Evolutionary conservation across 2,797 vertebrate genomes (phyloP).

Genomic region (Mormyrus hasselquistii): DNA sequence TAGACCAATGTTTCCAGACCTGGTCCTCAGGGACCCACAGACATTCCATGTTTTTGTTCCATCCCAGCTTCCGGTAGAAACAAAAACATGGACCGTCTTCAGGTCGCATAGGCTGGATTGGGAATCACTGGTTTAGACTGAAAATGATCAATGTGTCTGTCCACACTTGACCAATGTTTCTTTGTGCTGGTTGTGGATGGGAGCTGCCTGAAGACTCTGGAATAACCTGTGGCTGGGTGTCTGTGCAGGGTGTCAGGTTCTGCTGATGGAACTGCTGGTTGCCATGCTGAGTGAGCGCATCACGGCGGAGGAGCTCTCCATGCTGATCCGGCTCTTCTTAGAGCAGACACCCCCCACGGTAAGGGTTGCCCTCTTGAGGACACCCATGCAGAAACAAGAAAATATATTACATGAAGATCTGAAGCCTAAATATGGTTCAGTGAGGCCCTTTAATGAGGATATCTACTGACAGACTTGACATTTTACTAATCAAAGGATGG

Average conservation of each 20-base stretch:
- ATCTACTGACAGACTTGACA: background rate
- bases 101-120: background rate
- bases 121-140: background rate
- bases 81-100: background rate
- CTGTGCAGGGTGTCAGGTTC: constrained; percentile 73
- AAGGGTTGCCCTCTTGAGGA: constrained; percentile 45
- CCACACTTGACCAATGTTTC: background rate
- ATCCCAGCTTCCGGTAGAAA: background rate
- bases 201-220: background rate
- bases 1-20: background rate
- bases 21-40: background rate
- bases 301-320: constrained; percentile 82
- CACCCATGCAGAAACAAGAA: background rate
- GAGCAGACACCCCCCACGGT: constrained; percentile 87
- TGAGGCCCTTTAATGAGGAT: background rate
- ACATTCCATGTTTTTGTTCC: background rate
- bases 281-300: constrained; percentile 83
- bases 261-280: constrained; percentile 84
- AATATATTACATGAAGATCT: background rate
- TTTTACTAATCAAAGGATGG: background rate
- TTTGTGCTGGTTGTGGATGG: background rate
- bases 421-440: background rate
- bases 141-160: background rate
- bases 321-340: constrained; percentile 85
- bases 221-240: background rate